phyloP scores from a whole-genome alignment of 2,113 vertebrate genomes.

The Lepisosteus oculatus region DNA sequence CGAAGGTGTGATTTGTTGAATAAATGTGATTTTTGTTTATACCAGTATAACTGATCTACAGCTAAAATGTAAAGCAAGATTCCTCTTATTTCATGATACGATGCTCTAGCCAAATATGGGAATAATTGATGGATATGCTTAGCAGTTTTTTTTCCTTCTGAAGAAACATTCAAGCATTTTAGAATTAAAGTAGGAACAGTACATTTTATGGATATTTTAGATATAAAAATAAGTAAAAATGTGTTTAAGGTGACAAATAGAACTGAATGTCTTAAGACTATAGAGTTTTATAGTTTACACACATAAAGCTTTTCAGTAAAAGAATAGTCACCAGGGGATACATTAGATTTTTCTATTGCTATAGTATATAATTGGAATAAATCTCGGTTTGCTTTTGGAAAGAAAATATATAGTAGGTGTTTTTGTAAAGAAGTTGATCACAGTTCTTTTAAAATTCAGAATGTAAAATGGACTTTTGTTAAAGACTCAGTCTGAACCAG shows the following conservation, averaged over 20 bases:
- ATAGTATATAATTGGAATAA: conserved; percentile 2
- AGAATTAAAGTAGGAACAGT: no score
- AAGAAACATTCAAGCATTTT: no score
- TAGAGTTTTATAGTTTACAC: background rate
- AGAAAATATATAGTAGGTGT: conserved; percentile 6
- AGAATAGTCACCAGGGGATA: background rate
- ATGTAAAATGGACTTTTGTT: conserved; percentile 4
- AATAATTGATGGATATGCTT: no score
- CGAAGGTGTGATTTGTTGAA: background rate
- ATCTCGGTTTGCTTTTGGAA: conserved; percentile 14
- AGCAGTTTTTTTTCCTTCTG: no score
- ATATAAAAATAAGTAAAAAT: background rate
- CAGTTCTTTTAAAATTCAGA: conserved; percentile 16
- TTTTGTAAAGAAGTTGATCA: conserved; percentile 18
- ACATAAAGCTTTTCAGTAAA: background rate
- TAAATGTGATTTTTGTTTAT: no score
- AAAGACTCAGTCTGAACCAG: conserved; percentile 2
- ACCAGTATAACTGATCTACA: no score
- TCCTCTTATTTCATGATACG: no score
- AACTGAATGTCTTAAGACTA: background rate
- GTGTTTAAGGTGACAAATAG: background rate
- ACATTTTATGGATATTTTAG: background rate
- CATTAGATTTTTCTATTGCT: conserved; percentile 11
- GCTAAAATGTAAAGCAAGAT: no score
- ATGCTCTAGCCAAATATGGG: no score